phyloP scores from a whole-genome alignment of 1,140 invertebrate species.

The Gryllus bimaculatus region DNA sequence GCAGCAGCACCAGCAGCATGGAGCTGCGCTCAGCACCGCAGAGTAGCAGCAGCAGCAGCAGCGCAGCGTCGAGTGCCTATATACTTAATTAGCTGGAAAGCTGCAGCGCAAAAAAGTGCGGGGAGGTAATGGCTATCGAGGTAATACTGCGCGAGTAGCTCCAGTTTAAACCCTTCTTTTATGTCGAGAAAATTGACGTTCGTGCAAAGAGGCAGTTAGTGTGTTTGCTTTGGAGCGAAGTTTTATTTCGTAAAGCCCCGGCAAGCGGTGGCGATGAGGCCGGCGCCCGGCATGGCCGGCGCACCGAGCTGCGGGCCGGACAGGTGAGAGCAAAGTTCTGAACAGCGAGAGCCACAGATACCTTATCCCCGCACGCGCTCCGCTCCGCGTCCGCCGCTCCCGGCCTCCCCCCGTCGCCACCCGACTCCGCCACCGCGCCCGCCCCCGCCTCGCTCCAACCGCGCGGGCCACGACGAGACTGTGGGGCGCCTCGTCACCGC shows the following conservation, averaged over 20 bases:
- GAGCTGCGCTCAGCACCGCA: too few relatives aligned
- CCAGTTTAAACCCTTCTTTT: background rate
- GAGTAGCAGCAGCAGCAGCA: too few relatives aligned
- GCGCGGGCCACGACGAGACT: too few relatives aligned
- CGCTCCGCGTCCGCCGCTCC: background rate
- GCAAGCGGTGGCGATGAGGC: background rate
- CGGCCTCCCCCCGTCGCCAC: background rate
- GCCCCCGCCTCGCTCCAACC: too few relatives aligned
- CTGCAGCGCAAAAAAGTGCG: background rate
- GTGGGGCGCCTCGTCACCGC: too few relatives aligned
- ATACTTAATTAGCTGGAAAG: background rate
- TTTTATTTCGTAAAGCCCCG: background rate
- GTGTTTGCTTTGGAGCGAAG: background rate
- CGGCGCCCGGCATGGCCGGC: too few relatives aligned
- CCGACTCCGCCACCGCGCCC: too few relatives aligned
- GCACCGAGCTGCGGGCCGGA: background rate
- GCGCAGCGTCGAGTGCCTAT: background rate
- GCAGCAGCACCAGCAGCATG: too few relatives aligned
- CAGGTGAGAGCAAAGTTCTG: background rate
- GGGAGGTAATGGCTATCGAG: background rate
- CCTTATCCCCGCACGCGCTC: background rate
- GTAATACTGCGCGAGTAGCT: background rate
- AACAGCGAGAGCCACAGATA: background rate
- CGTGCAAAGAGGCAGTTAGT: background rate
- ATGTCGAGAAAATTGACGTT: background rate